These are phyloP conservation scores for Poecilia wingei DNA, from an alignment of 2,797 vertebrate genomes.

Conservation along the genomic window DNA sequence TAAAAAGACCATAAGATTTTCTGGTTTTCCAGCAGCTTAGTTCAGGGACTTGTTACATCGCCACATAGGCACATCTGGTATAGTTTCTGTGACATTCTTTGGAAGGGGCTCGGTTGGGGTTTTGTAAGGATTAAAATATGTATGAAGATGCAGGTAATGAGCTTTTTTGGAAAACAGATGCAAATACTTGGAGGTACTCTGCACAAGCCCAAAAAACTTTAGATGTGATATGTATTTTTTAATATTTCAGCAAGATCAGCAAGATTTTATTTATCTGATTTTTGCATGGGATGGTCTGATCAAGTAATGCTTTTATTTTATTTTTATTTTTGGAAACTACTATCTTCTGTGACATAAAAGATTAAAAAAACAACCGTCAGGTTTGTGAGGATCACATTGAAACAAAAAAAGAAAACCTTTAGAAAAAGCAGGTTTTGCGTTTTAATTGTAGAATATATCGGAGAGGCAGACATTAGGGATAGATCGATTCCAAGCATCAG, in stretches of 20 bases:
- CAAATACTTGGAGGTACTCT: not conserved
- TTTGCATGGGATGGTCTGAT: not conserved
- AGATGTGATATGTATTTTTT: not conserved
- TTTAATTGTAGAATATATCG: not conserved
- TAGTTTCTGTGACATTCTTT: not conserved
- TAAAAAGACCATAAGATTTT: not conserved
- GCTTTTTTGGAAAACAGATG: not conserved
- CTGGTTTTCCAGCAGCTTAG: not conserved
- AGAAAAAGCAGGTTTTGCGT: not conserved
- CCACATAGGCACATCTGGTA: not conserved
- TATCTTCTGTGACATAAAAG: not conserved
- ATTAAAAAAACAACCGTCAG: not conserved
- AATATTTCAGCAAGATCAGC: not conserved
- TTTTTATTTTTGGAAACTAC: not conserved
- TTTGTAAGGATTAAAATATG: not conserved
- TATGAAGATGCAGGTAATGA: not conserved
- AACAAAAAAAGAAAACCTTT: not conserved
- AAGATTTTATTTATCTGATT: not conserved
- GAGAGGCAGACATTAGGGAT: not conserved
- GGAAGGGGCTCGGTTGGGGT: not conserved
- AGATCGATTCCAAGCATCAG: not conserved
- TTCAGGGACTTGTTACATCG: not conserved
- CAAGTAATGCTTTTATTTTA: not conserved
- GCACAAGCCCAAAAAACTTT: not conserved
- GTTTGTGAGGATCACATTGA: not conserved